Percentiles rank a stretch among this genome's conserved stretches.
phyloP scores from a whole-genome alignment of 2,113 vertebrate genomes.

The Himantopus leucocephalus region DNA sequence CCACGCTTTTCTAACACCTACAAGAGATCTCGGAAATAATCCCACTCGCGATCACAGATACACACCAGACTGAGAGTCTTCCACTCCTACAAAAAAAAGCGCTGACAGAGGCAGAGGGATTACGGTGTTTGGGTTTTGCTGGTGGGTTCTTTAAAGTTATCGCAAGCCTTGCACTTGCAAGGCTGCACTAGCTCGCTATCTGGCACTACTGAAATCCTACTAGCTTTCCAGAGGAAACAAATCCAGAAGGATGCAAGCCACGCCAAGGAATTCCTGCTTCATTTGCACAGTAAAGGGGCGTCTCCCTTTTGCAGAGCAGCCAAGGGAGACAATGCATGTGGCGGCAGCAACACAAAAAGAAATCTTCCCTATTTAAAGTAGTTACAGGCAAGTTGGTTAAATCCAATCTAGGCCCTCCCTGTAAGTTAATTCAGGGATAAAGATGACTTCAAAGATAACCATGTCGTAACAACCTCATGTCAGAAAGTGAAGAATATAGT shows the following conservation, averaged over 20 bases:
- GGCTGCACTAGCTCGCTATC: background rate
- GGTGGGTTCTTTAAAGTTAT: background rate
- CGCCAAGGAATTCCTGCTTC: background rate
- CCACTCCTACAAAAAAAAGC: background rate
- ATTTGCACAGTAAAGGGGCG: background rate
- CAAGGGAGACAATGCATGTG: background rate
- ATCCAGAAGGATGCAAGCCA: background rate
- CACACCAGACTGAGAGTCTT: background rate
- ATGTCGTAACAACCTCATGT: background rate
- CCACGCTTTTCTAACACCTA: fast-evolving
- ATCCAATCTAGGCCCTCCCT: background rate
- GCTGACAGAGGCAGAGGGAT: background rate
- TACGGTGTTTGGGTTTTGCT: background rate
- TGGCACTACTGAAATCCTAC: background rate
- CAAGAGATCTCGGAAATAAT: background rate
- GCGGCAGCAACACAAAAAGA: background rate
- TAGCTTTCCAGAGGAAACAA: background rate
- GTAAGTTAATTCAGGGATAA: background rate
- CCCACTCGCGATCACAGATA: background rate
- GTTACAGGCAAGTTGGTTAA: background rate
- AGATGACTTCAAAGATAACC: background rate
- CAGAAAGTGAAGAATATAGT: background rate
- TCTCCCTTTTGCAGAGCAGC: background rate
- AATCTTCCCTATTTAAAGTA: background rate
- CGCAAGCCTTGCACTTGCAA: background rate